Base-by-base conservation (phyloP, 2,797 vertebrate species). In the Sarcoramphus papa region DNA sequence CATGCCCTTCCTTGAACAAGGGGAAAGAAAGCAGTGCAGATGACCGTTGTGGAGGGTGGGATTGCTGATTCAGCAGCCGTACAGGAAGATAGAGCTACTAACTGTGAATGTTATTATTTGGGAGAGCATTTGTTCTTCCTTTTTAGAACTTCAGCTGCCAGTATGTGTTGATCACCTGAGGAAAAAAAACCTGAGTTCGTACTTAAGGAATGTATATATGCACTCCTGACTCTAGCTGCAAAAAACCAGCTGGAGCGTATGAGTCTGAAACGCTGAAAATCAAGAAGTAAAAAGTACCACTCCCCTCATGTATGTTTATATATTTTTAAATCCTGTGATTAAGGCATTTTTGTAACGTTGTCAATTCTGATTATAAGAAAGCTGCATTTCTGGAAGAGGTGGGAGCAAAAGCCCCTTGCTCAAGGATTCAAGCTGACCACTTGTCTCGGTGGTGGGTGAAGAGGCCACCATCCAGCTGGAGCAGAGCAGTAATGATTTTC, bases 381-480 rank as follows among this genome's bases (percentile, higher is more conserved):
- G 37, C n/a, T 37, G 73, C 14, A 1, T 33, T 78, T 83, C 50
- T 68, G 67, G n/a, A 83, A 51, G 50, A 63, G 17, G 16, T 22
- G 70, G 54, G 33, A 63, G 37, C 33, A 9, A 53, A 85, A 89
- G 19, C 31, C 24, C 18, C 24, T 59, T 10, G 13, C 37, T 63
- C 7, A 43, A 69, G 50, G 40, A 23, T 47, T 78, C 5, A n/a
- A 31, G 53, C 87, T 54, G 69, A 23, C 51, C 1, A 3, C 24
- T 59, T 5, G 2, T n/a, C 59, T 43, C 0, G 0, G 63, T 18
- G 30, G 19, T 1, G 4, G 73, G 67, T 93, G 88, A 40, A 40
- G 50, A 73, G 62, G 67, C 43, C 88, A 56, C 83, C 60, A 12
- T 51, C 72, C 83, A 57, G 60, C 83, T 83, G 92, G 48, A 87